Base-by-base conservation (phyloP, 2,888 invertebrate species). In the Automeris io region DNA sequence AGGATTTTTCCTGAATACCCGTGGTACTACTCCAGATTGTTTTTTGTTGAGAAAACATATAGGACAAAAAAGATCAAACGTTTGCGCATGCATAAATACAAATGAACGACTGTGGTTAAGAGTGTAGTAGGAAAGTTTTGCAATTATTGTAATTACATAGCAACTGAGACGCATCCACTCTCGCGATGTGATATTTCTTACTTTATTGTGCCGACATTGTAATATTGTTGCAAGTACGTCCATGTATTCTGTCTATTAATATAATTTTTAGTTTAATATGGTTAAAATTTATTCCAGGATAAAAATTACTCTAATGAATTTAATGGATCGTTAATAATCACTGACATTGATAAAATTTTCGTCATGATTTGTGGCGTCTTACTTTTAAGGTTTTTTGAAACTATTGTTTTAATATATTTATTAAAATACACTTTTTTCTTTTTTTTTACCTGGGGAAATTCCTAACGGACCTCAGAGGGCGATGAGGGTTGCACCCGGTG, bases 111-210 rank as follows among this genome's bases (percentile, higher is more conserved):
- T 57, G 65, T 59, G 61, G 67, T 70, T 71, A 70, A 74, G 70
- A 57, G 63, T 68, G 66, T 65, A 69, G 70, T 69, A 70, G 52
- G 62, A 72, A 82, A 83, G 67, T 86, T 85, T 79, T 62, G 80
- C 75, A 81, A 82, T 83, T 81, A 83, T 77, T 76, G 71, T 78
- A 78, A 82, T 81, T 80, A 81, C 67, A 74, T 73, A 66, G 59
- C 66, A 71, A 75, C 72, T 65, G 70, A 73, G 71, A 67, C 70
- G 67, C 75, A 71, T 71, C 69, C 66, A 67, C 64, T 51, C 70
- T 60, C 70, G 65, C 51, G 50, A 56, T 60, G 64, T 78, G 74
- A 80, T 85, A 83, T 80, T 83, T 81, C 65, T 77, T 75, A 78
- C 72, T 83, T 82, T 80, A 78, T 77, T 66, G 72, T 60, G 51